Percentiles rank a stretch among this genome's conserved stretches.
Evolutionary conservation across 2,797 vertebrate genomes (phyloP).

Genomic region (Sebastes cheni): DNA sequence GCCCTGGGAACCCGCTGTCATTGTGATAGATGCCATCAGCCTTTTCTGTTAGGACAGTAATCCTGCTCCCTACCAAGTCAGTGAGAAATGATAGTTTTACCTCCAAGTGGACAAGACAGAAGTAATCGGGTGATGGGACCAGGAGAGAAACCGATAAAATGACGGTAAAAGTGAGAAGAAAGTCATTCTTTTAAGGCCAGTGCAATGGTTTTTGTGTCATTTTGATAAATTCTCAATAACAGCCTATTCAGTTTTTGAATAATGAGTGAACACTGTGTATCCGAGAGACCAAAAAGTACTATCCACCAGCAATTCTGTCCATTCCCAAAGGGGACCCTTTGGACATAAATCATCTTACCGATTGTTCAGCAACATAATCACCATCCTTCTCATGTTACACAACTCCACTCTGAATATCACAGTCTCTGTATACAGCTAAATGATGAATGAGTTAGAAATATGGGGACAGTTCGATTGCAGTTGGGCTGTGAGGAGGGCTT

Average conservation of each 20-base stretch:
- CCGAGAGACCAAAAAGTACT: neutral
- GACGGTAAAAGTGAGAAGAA: neutral
- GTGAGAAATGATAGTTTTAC: slow-evolving; percentile 35
- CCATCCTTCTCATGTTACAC: neutral
- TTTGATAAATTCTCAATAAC: neutral
- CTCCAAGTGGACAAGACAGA: neutral
- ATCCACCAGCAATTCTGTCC: neutral
- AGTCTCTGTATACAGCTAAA: slow-evolving; percentile 9
- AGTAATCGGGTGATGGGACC: neutral
- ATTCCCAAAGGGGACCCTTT: neutral
- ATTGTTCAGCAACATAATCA: neutral
- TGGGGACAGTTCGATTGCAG: slow-evolving; percentile 3
- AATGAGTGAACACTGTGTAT: neutral
- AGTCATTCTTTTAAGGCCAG: neutral
- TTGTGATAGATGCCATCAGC: slow-evolving; percentile 31
- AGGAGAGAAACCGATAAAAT: neutral
- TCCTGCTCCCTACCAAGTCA: slow-evolving; percentile 21
- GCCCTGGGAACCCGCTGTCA: slow-evolving; percentile 25
- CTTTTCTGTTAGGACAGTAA: slow-evolving; percentile 30
- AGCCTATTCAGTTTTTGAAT: neutral
- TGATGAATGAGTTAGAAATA: slow-evolving; percentile 26
- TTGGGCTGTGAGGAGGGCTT: slow-evolving; percentile 21
- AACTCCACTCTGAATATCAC: neutral
- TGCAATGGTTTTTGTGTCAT: neutral
- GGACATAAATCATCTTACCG: neutral